Evolutionary conservation across 2,797 vertebrate genomes (phyloP).

Genomic region (Galago senegalensis): DNA sequence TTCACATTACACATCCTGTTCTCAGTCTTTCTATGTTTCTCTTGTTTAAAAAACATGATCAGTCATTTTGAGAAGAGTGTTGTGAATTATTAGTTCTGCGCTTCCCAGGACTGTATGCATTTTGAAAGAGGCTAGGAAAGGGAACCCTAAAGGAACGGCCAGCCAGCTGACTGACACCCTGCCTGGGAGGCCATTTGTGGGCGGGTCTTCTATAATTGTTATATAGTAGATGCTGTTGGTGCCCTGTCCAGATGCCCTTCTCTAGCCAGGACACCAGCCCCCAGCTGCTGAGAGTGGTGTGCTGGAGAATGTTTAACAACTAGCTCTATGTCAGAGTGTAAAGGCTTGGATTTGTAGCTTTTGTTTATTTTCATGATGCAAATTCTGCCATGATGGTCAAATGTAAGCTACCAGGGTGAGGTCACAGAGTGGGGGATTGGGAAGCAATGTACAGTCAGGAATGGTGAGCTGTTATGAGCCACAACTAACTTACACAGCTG

Average conservation of each 20-base stretch:
- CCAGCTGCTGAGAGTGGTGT: not conserved
- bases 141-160: not conserved
- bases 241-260: not conserved
- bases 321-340: not conserved
- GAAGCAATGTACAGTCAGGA: not conserved
- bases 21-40: not conserved
- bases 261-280: not conserved
- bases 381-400: not conserved
- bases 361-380: not conserved
- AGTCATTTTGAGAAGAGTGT: not conserved
- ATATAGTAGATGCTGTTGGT: not conserved
- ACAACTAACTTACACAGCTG: not conserved
- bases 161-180: not conserved
- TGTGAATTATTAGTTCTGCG: not conserved
- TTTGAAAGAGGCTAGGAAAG: slow-evolving; percentile 21
- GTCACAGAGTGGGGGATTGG: not conserved
- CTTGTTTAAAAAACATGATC: slow-evolving; percentile 15
- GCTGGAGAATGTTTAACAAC: not conserved
- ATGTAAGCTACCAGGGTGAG: not conserved
- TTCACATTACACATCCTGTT: not conserved
- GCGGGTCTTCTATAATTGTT: not conserved
- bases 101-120: not conserved
- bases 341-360: not conserved
- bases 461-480: not conserved
- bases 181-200: not conserved